Percentiles rank a stretch among this genome's conserved stretches.
Conservation (phyloP, 2,888 invertebrate species). For the Iselma pallidipennis region DNA sequence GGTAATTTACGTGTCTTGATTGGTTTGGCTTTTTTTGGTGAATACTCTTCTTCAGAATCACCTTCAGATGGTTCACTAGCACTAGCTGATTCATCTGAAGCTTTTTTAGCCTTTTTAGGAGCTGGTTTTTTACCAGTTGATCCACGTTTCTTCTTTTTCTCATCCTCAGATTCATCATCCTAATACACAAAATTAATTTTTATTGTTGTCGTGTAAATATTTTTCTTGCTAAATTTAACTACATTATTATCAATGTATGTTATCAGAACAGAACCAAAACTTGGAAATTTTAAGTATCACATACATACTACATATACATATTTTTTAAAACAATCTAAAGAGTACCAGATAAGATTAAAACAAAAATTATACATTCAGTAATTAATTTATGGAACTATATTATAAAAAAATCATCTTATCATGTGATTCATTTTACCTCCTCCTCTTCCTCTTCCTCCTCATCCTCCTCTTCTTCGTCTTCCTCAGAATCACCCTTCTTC, state of each 20-base stretch:
- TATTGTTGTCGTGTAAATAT: not conserved
- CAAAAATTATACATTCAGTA: too few species aligned
- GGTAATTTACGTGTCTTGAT: conserved; percentile 60
- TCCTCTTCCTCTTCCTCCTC: conserved; percentile 53
- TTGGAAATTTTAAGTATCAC: too few species aligned
- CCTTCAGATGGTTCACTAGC: conserved; percentile 59
- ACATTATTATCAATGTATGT: conserved; percentile 13
- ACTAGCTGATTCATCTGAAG: conserved; percentile 57
- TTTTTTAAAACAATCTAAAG: too few species aligned
- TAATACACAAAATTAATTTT: conserved; percentile 26
- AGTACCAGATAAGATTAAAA: too few species aligned
- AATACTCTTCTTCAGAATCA: conserved; percentile 65
- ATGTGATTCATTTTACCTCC: conserved; percentile 15
- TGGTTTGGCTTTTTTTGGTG: conserved; percentile 62
- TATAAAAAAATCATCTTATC: not conserved
- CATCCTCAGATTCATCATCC: conserved; percentile 57
- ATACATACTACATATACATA: too few species aligned
- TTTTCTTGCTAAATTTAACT: not conserved
- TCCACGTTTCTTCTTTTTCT: conserved; percentile 63
- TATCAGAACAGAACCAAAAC: too few species aligned
- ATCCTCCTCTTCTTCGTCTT: conserved; percentile 58
- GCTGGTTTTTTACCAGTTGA: conserved; percentile 58
- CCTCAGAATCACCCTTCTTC: conserved; percentile 57
- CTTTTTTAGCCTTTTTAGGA: conserved; percentile 59
- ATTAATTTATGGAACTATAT: too few species aligned